These are phyloP conservation scores for Phyllostomus discolor DNA, from an alignment of 2,113 vertebrate genomes.

Conservation along the genomic window DNA sequence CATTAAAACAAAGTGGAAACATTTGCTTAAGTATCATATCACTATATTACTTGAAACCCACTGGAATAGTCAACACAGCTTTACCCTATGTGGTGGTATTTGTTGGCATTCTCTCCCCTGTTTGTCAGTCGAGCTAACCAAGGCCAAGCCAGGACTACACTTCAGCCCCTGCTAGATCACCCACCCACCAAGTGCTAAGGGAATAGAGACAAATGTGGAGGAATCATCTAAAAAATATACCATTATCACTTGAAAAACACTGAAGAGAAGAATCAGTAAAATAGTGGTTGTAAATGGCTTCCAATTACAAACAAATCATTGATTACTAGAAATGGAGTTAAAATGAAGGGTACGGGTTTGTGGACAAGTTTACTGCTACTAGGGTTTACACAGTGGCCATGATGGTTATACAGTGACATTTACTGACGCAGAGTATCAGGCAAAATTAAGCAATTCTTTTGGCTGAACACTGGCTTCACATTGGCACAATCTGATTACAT, in stretches of 20 bases:
- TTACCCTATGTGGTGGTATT: background rate
- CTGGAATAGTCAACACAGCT: background rate
- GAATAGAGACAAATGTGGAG: background rate
- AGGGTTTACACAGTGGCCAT: background rate
- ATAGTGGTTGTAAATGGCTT: background rate
- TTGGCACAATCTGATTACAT: constrained; percentile 1
- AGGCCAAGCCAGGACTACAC: background rate
- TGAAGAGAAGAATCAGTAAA: background rate
- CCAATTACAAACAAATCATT: background rate
- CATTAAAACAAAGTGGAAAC: constrained; percentile 8
- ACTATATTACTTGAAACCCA: background rate
- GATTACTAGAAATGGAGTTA: constrained; percentile 49
- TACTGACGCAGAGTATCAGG: constrained; percentile 15
- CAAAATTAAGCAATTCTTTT: constrained; percentile 41
- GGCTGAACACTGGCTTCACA: background rate
- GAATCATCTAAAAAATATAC: background rate
- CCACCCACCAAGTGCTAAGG: background rate
- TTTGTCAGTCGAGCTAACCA: background rate
- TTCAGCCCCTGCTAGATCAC: background rate
- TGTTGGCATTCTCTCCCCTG: background rate
- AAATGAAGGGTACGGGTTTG: constrained; percentile 50
- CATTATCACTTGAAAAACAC: background rate
- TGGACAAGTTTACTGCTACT: background rate
- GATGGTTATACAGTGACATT: constrained; percentile 43
- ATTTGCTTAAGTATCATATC: background rate